phyloP scores from a whole-genome alignment of 2,888 invertebrate genomes.

The Ormia ochracea region DNA sequence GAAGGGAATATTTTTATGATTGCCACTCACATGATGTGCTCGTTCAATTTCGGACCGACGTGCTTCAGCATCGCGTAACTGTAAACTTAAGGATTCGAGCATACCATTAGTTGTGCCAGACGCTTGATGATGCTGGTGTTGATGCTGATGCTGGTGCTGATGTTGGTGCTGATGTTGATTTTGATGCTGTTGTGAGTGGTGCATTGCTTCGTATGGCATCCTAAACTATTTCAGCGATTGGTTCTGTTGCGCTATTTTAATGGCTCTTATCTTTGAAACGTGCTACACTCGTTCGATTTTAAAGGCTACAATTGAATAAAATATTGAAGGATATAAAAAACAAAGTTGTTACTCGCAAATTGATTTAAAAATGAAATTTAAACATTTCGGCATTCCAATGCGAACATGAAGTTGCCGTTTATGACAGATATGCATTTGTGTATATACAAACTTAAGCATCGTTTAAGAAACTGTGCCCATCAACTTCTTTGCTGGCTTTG shows the following conservation, averaged over 20 bases:
- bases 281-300: neutral
- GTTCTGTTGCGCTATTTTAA: slow-evolving; percentile 2
- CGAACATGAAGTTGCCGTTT: neutral
- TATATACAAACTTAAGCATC: neutral
- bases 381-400: neutral
- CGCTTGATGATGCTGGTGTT: slow-evolving; percentile 72
- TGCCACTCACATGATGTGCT: slow-evolving; percentile 80
- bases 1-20: neutral
- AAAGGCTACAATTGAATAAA: slow-evolving; percentile 40
- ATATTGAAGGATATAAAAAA: too few relatives aligned
- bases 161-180: slow-evolving; percentile 72
- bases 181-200: slow-evolving; percentile 67
- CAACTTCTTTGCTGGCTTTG: too few relatives aligned
- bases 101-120: slow-evolving; percentile 72
- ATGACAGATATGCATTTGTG: neutral
- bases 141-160: too few relatives aligned
- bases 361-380: slow-evolving; percentile 5
- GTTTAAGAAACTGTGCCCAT: too few relatives aligned
- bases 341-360: slow-evolving; percentile 12
- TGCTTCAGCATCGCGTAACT: slow-evolving; percentile 88
- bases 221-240: slow-evolving; percentile 63
- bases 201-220: slow-evolving; percentile 75
- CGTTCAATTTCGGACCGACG: slow-evolving; percentile 86
- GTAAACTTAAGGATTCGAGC: slow-evolving; percentile 82
- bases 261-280: slow-evolving; percentile 1